Base-by-base conservation (phyloP, 2,113 vertebrate genomes). In the Scomber colias region DNA sequence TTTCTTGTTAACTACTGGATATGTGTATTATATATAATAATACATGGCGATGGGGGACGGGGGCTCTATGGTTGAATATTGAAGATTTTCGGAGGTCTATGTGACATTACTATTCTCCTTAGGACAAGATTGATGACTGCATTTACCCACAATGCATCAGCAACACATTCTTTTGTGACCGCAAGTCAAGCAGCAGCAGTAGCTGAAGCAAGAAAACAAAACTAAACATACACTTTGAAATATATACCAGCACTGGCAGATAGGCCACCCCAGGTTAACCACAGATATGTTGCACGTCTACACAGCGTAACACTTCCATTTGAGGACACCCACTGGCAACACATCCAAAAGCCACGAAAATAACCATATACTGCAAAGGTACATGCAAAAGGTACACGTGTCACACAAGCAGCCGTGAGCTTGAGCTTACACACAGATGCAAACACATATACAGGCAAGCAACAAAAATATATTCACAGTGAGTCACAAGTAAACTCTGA, bases 221-320 rank as follows among this genome's bases (percentile, higher is more conserved):
- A 64, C 75, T 45, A 89, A 88, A 88, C 87, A 91, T 51, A 80
- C 67, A 71, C 56, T 88, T 60, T 76, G 70, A 87, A 84, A 85
- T 63, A 74, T 82, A 82, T 40, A 83, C 71, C 65, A 75, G 54
- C 77, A 75, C 78, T 27, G 65, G 70, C 77, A 80, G 77, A 87
- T 65, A 80, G 88, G 85, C 79, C 84, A 78, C 59, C 63, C 82
- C 77, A 57, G 46, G 67, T 77, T 87, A 76, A 79, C 89, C 89
- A 82, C 82, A 90, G 69, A 83, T 75, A 77, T 48, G 83, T 35
- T 81, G 70, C 80, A 89, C n/a, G 10, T 71, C 50, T 65, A 65
- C 50, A 78, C 51, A 50, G 16, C 0, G 5, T 13, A 64, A 73
- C 71, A 74, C 87, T 49, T 75, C 30, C 54, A 76, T 68, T 56